Evolutionary conservation across 2,113 vertebrate genomes (phyloP), one percentile per base, ranked within the genome.

Genomic region (Plectropomus leopardus): DNA sequence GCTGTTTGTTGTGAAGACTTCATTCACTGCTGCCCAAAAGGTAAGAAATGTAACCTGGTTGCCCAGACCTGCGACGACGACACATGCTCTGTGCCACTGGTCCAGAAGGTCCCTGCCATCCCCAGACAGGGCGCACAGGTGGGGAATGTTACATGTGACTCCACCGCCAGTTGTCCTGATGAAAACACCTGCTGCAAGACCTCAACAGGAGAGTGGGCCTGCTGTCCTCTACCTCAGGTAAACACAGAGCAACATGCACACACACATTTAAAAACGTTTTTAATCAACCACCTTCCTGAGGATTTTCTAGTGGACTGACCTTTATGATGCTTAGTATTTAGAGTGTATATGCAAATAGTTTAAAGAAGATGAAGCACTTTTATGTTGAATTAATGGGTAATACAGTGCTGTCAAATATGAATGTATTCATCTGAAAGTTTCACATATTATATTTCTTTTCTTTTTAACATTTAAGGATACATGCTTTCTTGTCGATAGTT

Each of bases 1-100:
- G 96, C 96, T 0, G 90, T 94, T 51, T 96, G 96, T 82, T 97
- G 96, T 85, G 34, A 87, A 0, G 96, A 97, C 54, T 69, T 57
- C 0, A 42, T 90, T 16, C 95, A 96, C 86, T 96, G 96, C 88
- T 96, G 96, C 65, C 96, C 96, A 1, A 85, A 91, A 0, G 94
- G 89, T 2, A 79, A 45, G 26, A 81, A 8, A 23, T 96, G 96
- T 36, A 93, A 96, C 57, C 24, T 93, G 58, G 58, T 66, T 3
- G 88, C 64, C 0, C 44, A 21, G 16, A 84, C 69, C 8, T 96
- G 95, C 55, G 57, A 92, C 1, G 60, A 72, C 0, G 9, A 79
- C 17, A 42, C 9, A 0, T 69, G 86, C 21, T 86, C 88, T 5
- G 10, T 63, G 2, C 82, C 93, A 16, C 69, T 93, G 84, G 6